Percentiles rank a stretch among this genome's conserved stretches.
phyloP scores from a whole-genome alignment of 2,888 invertebrate genomes.

The Eupithecia exiguata region DNA sequence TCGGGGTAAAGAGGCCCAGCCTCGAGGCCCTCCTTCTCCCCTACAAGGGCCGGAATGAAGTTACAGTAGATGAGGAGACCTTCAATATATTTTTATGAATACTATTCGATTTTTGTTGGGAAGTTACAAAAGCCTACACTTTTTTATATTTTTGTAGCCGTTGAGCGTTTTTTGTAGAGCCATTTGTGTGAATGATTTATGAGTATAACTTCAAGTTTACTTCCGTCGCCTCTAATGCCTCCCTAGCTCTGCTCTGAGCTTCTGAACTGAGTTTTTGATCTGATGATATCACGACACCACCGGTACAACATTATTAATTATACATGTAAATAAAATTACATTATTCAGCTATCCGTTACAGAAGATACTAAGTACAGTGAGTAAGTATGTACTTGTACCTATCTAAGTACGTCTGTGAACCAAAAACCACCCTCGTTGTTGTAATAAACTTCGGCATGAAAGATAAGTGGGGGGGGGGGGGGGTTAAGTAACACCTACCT shows the following conservation, averaged over 20 bases:
- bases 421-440: not conserved
- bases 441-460: not conserved
- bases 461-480: too few species aligned
- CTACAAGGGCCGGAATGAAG: too few species aligned
- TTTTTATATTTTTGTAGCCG: not conserved
- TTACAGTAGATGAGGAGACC: too few species aligned
- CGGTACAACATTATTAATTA: constrained; percentile 32
- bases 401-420: not conserved
- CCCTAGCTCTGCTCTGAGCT: not conserved
- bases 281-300: constrained; percentile 45
- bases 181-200: constrained; percentile 3
- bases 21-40: too few species aligned
- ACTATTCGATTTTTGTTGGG: not conserved
- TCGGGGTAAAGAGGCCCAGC: too few species aligned
- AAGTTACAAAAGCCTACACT: not conserved
- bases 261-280: constrained; percentile 13
- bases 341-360: too few species aligned
- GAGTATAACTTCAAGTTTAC: not conserved
- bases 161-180: not conserved
- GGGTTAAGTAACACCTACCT: too few species aligned
- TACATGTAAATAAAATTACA: not conserved
- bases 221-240: not conserved
- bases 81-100: not conserved
- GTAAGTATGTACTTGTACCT: too few species aligned
- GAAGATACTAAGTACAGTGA: too few species aligned